Conservation (phyloP, 2,113 vertebrate species). For the Channa maculata region DNA sequence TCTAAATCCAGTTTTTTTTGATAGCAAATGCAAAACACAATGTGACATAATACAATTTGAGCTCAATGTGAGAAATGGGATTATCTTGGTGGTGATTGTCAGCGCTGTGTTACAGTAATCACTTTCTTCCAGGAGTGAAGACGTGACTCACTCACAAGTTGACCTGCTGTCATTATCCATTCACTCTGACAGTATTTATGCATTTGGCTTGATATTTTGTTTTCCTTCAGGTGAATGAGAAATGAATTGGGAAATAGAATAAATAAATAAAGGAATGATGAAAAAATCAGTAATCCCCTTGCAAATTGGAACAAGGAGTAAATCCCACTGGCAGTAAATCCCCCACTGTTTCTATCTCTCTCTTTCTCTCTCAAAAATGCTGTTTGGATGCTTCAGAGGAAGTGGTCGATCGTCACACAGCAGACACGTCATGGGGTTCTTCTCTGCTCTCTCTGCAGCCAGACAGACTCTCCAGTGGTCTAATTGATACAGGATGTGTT, state of each 20-base stretch:
- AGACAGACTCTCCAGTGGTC: slow-evolving; percentile 45
- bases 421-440: slow-evolving; percentile 34
- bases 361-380: slow-evolving; percentile 18
- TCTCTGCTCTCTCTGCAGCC: slow-evolving; percentile 47
- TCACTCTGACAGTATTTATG: slow-evolving; percentile 66
- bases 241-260: slow-evolving; percentile 69
- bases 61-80: slow-evolving; percentile 74
- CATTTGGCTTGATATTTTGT: slow-evolving; percentile 57
- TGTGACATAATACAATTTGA: slow-evolving; percentile 78
- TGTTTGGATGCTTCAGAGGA: slow-evolving; percentile 54
- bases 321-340: slow-evolving; percentile 64
- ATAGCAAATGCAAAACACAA: slow-evolving; percentile 71
- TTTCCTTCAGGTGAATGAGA: slow-evolving; percentile 72
- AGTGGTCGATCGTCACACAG: slow-evolving; percentile 58
- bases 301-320: slow-evolving; percentile 75
- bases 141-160: slow-evolving; percentile 70
- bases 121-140: slow-evolving; percentile 62
- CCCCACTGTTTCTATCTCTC: slow-evolving; percentile 36
- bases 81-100: slow-evolving; percentile 72
- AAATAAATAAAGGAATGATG: slow-evolving; percentile 68
- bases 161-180: slow-evolving; percentile 71
- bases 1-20: slow-evolving; percentile 69
- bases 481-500: slow-evolving; percentile 61
- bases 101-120: slow-evolving; percentile 69
- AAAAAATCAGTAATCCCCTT: slow-evolving; percentile 73